Conservation (phyloP, 2,797 vertebrate species). For the Schizopygopsis pylzovi region DNA sequence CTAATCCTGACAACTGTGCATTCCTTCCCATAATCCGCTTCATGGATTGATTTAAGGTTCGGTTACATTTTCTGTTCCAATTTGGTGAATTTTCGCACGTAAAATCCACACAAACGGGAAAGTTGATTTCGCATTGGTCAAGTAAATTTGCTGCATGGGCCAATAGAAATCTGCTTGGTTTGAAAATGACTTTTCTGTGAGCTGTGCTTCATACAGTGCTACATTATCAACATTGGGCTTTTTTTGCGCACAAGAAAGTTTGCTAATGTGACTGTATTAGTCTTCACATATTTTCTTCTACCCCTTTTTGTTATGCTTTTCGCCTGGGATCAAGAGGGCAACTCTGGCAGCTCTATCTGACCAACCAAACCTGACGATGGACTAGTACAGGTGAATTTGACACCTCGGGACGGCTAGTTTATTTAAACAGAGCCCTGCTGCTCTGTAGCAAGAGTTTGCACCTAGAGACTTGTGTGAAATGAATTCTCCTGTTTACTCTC, state of each 20-base stretch:
- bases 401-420: conserved; percentile 18
- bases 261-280: background rate
- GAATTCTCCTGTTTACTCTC: conserved; percentile 40
- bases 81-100: background rate
- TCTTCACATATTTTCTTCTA: background rate
- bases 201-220: background rate
- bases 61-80: background rate
- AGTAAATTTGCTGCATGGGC: background rate
- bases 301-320: background rate
- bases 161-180: background rate
- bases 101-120: background rate
- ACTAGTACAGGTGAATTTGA: conserved; percentile 43
- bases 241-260: background rate
- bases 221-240: background rate
- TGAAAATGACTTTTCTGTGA: background rate
- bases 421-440: conserved; percentile 31
- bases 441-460: conserved; percentile 4
- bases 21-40: conserved; percentile 63
- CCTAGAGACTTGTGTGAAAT: conserved; percentile 32
- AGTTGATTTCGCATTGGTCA: background rate
- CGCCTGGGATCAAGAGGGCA: background rate
- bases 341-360: background rate
- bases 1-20: conserved; percentile 70
- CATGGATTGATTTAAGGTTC: conserved; percentile 17
- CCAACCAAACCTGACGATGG: background rate